Conservation (phyloP, 2,888 invertebrate species). For the Eubasilissa splendida region DNA sequence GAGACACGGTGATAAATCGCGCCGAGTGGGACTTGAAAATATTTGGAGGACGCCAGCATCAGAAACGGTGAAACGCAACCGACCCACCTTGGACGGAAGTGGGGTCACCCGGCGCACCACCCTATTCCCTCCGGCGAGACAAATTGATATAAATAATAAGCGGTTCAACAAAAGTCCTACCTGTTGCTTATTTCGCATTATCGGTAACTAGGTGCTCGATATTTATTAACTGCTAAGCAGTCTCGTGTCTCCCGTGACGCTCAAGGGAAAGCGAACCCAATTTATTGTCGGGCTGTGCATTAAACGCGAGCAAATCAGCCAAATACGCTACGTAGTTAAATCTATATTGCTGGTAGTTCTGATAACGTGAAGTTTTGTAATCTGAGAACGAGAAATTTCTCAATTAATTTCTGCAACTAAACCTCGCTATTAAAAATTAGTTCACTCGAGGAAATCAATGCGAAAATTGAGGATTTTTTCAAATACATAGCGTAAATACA, state of each 20-base stretch:
- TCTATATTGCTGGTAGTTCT: too few species aligned
- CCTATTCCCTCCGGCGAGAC: not conserved
- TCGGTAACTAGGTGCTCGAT: not conserved
- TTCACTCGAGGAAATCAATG: too few species aligned
- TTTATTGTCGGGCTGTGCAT: slow-evolving; percentile 15
- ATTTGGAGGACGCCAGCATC: not conserved
- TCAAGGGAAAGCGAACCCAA: slow-evolving; percentile 46
- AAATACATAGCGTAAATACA: too few species aligned
- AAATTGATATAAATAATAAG: slow-evolving; percentile 30
- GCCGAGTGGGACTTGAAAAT: not conserved
- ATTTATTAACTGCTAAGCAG: slow-evolving; percentile 42
- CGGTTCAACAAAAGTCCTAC: not conserved
- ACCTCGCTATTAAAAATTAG: too few species aligned
- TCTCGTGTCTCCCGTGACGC: slow-evolving; percentile 39
- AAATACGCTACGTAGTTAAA: not conserved
- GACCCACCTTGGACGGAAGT: not conserved
- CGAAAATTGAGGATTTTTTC: too few species aligned
- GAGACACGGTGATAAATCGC: too few species aligned
- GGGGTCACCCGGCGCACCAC: not conserved
- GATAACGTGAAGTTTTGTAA: not conserved
- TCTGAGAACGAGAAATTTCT: not conserved
- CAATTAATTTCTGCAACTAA: too few species aligned
- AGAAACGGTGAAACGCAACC: not conserved
- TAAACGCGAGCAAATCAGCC: not conserved
- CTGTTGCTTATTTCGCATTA: slow-evolving; percentile 7